Evolutionary conservation across 1,140 invertebrate species (phyloP), one percentile per base, ranked within the genome.

Genomic region (Megalonaias nervosa): DNA sequence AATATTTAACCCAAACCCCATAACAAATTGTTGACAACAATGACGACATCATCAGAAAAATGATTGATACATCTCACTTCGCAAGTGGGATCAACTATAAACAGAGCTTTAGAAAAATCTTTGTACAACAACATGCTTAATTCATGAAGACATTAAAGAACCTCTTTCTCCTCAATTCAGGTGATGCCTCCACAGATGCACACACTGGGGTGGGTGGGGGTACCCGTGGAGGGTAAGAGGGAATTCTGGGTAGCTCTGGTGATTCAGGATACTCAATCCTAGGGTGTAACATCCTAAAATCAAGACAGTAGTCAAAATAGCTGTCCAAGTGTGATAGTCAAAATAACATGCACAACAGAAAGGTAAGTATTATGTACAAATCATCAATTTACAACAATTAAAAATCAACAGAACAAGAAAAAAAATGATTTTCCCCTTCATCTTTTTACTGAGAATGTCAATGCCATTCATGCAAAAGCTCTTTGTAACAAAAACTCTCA

Each of bases 181-280:
- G 83, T 64, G 83, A 84, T n/a, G 83, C 81, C 77, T 84, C 83
- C 26, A 82, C 81, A 9, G 83, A 84, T 56, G 81, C 80, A 64
- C 81, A 81, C 3, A 79, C 79, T n/a, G 83, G 83, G 21, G 83
- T 84, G 5, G 83, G 77, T 57, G 83, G 83, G 12, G 83, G 83
- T 23, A 67, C 74, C 74, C 14, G 66, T 26, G n/a, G 60, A 61
- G 56, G 69, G 69, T 55, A 78, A 56, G 71, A 65, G 73, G 38
- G 76, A 74, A 64, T 56, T 69, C 31, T 71, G 76, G 3, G 76
- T 69, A 15, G 70, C 26, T 78, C 76, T 15, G 76, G 76, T 13
- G 76, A 78, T 55, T 78, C 76, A 67, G 76, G 74, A 21, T 71
- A 78, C 17, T 69, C 48, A 65, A 59, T 57, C 66, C 31, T 16